Conservation (phyloP, 1,140 invertebrate species). For the Drosophila nikananu region DNA sequence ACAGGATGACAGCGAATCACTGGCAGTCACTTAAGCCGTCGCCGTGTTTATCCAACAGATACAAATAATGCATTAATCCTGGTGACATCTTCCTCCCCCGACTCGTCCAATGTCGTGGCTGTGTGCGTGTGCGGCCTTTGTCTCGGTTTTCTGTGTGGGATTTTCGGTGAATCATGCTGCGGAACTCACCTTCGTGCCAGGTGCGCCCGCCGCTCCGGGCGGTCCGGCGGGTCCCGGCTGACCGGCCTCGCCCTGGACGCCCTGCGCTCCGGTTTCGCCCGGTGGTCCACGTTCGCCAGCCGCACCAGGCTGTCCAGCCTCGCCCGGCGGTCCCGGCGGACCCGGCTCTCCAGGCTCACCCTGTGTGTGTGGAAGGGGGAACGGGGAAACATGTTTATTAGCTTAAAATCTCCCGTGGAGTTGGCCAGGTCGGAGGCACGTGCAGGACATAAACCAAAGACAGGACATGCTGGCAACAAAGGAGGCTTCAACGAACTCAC, state of each 20-base stretch:
- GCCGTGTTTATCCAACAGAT: conserved; percentile 81
- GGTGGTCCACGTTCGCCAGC: conserved; percentile 91
- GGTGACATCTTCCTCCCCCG: conserved; percentile 67
- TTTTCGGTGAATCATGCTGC: conserved; percentile 39
- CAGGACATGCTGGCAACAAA: conserved; percentile 42
- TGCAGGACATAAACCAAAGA: conserved; percentile 47
- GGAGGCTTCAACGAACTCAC: conserved; percentile 87
- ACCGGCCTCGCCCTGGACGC: conserved; percentile 86
- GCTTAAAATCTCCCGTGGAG: conserved; percentile 30
- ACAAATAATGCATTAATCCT: conserved; percentile 83
- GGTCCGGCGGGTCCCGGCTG: conserved; percentile 89
- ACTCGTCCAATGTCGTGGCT: conserved; percentile 1
- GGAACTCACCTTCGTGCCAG: conserved; percentile 90
- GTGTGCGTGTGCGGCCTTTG: conserved; percentile 21
- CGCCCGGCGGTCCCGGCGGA: conserved; percentile 93
- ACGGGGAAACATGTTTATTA: conserved; percentile 62
- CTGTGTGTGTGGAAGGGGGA: conserved; percentile 85
- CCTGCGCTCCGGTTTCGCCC: conserved; percentile 86
- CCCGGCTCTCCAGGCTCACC: conserved; percentile 96
- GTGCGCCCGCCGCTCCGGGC: conserved; percentile 89
- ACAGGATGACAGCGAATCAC: conserved; percentile 54
- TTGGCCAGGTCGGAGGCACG: conserved; percentile 23
- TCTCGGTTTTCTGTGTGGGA: conserved; percentile 12
- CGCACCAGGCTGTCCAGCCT: conserved; percentile 91
- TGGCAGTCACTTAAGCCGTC: conserved; percentile 74